Conservation (phyloP, 1,140 invertebrate species). For the Hypsibius dujardini region DNA sequence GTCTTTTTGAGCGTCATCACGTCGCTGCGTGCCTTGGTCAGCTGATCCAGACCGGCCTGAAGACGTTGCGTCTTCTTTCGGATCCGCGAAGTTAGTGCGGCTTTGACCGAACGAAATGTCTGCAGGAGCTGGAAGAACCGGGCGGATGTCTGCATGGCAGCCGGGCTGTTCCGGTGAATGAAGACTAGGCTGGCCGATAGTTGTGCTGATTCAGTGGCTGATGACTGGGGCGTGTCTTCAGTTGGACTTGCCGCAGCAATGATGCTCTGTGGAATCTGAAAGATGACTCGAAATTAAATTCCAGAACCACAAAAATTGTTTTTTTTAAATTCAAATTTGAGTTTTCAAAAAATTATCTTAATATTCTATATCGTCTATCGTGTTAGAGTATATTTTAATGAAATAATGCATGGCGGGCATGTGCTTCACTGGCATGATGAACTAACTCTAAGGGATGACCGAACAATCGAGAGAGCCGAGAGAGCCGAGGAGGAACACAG, state of each 20-base stretch:
- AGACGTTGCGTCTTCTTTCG: constrained; percentile 16
- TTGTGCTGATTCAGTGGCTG: background rate
- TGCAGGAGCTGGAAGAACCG: background rate
- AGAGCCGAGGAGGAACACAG: too few species aligned
- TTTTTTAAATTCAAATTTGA: too few species aligned
- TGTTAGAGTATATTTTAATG: constrained; percentile 33
- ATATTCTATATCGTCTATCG: background rate
- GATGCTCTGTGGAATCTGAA: background rate
- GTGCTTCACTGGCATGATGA: too few species aligned
- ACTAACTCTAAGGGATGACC: too few species aligned
- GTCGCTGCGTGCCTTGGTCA: constrained; percentile 62
- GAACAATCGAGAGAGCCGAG: too few species aligned
- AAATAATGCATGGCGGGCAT: too few species aligned
- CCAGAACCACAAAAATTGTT: too few species aligned
- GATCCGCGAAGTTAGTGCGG: constrained; percentile 23
- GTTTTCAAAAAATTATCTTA: background rate
- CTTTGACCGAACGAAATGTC: constrained; percentile 24
- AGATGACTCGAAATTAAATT: too few species aligned
- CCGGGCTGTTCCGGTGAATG: background rate
- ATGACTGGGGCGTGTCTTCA: background rate
- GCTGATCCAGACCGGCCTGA: constrained; percentile 45
- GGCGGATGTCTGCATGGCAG: background rate
- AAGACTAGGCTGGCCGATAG: background rate
- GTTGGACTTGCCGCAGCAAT: constrained; percentile 10
- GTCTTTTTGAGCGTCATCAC: constrained; percentile 74